A percentile compares a stretch with the other conserved stretches of the same genome.
phyloP scores from a whole-genome alignment of 2,797 vertebrate genomes.

The Pitangus sulphuratus region DNA sequence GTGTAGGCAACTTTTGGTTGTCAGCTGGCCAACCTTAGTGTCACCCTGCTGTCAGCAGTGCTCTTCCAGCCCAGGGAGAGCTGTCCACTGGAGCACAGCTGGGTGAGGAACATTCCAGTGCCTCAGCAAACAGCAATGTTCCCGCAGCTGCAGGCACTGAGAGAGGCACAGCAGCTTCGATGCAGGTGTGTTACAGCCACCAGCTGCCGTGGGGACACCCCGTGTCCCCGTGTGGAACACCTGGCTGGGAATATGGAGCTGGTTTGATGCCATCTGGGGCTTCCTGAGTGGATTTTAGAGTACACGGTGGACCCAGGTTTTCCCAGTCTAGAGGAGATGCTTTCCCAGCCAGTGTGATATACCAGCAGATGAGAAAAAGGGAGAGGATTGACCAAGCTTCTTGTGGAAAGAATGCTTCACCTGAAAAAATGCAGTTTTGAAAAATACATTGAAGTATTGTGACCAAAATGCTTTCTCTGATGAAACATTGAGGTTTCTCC shows the following conservation, averaged over 20 bases:
- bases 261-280: rapidly evolving
- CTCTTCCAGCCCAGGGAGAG: not conserved
- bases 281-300: not conserved
- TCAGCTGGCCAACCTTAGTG: not conserved
- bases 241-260: not conserved
- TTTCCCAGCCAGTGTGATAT: not conserved
- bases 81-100: not conserved
- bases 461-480: not conserved
- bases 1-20: not conserved
- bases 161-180: not conserved
- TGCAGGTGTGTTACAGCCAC: not conserved
- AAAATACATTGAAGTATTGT: not conserved
- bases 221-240: not conserved
- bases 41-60: not conserved
- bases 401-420: not conserved
- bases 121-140: not conserved
- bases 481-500: not conserved
- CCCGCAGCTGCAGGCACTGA: not conserved
- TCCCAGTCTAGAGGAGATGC: not conserved
- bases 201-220: not conserved
- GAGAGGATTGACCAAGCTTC: rapidly evolving
- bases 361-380: not conserved
- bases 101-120: not conserved
- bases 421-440: not conserved
- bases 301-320: not conserved